Base-by-base conservation (phyloP, 2,888 invertebrate genomes). In the Rhaphigaster nebulosa region DNA sequence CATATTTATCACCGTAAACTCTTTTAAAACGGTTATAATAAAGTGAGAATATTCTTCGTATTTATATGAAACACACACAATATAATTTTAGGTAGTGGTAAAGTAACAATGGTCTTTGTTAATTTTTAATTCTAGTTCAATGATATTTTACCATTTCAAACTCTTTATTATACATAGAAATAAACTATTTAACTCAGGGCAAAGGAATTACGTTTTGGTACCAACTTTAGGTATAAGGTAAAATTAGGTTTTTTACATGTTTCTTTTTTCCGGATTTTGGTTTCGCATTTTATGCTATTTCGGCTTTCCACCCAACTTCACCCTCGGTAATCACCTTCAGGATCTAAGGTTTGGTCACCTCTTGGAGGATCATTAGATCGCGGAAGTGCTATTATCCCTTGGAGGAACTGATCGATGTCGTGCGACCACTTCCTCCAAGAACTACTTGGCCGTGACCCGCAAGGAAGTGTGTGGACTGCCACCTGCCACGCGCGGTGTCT, bases 351-450 rank as follows among this genome's bases (percentile, higher is more conserved):
- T 38, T 76, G 70, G 70, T 34, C 38, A 29, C 6, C 4, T 34
- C 70, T 34, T 18, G 29, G 45, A 23, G 80, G 80, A 26, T n/a
- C 41, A 84, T 84, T 84, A 84, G 84, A n/a, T 84, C n/a, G 45
- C 41, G 84, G 84, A 84, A 45, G 84, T 84, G 45, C 45, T 15
- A 84, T 84, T 41, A 50, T 84, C 45, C n/a, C 84, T 50, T 84
- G 45, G 84, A 84, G 84, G 84, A 84, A 84, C 84, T 84, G 84
- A 84, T 84, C 84, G 84, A 10, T 50, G n/a, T 45, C 41, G 45
- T 84, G n/a, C 84, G 84, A 88, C 87, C 90, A 84, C 90, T 90
- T 90, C 90, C 90, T 41, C n/a, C 45, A 26, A 50, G 26, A 50
- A 84, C 84, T 45, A 84, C 84, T 84, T 84, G 84, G 45, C 26